Conservation (phyloP, 1,140 invertebrate genomes). For the Neodiprion pinetum region DNA sequence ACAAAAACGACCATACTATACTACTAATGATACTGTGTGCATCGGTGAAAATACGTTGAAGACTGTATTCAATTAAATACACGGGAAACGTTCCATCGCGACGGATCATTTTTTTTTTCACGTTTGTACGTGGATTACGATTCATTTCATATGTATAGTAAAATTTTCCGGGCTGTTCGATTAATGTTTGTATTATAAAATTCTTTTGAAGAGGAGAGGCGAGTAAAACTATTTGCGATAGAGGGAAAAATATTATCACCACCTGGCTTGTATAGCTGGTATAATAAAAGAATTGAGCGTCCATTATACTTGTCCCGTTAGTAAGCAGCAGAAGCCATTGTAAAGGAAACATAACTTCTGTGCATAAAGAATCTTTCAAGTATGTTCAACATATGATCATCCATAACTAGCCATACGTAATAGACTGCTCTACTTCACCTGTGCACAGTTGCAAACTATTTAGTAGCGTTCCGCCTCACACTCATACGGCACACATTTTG, state of each 20-base stretch:
- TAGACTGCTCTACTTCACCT: constrained; percentile 21
- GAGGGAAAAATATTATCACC: not conserved
- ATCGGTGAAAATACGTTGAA: too few species aligned
- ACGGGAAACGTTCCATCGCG: constrained; percentile 14
- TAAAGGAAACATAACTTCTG: constrained; percentile 16
- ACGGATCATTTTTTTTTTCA: constrained; percentile 30
- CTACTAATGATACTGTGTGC: too few species aligned
- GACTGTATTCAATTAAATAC: too few species aligned
- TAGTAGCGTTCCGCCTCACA: constrained; percentile 38
- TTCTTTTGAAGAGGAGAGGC: not conserved
- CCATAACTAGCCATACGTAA: not conserved
- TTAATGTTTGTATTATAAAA: not conserved
- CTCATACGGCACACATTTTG: constrained; percentile 47
- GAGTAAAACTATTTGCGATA: not conserved
- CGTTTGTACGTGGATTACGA: constrained; percentile 14
- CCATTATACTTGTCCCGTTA: too few species aligned
- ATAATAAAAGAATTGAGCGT: too few species aligned
- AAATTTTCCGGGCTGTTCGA: not conserved
- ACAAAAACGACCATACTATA: too few species aligned
- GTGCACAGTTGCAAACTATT: constrained; percentile 51
- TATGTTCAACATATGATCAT: constrained; percentile 15
- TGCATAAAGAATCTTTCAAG: constrained; percentile 12
- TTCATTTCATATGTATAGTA: not conserved
- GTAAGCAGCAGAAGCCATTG: constrained; percentile 1
- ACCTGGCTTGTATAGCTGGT: too few species aligned